Percentiles rank a stretch among this genome's conserved stretches.
phyloP scores from a whole-genome alignment of 2,797 vertebrate species.

The Acanthurus lineatus region DNA sequence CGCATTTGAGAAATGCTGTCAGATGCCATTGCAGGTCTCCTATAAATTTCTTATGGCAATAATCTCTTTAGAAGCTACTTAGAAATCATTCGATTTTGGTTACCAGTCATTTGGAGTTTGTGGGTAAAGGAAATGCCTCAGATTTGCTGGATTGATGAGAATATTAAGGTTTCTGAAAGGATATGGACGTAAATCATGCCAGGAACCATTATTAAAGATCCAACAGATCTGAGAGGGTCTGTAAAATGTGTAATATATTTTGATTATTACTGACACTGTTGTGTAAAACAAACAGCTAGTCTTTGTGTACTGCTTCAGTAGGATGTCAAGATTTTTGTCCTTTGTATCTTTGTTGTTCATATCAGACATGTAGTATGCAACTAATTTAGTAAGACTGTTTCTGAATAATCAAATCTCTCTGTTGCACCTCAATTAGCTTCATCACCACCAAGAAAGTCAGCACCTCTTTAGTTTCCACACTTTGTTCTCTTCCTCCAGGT shows the following conservation, averaged over 20 bases:
- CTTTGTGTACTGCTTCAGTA: background rate
- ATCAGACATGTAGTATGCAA: background rate
- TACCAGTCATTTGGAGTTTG: slow-evolving; percentile 8
- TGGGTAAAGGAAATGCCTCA: slow-evolving; percentile 8
- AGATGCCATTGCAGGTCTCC: background rate
- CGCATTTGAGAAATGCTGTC: slow-evolving; percentile 24
- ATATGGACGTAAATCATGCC: slow-evolving; percentile 14
- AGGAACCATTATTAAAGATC: slow-evolving; percentile 1
- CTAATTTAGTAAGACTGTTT: slow-evolving; percentile 1
- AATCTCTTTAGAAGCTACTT: background rate
- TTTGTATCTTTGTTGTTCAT: slow-evolving; percentile 22
- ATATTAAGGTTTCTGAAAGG: background rate
- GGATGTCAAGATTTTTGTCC: background rate
- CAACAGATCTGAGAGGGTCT: background rate
- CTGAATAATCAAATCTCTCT: slow-evolving; percentile 8
- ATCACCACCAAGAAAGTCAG: background rate
- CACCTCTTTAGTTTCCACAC: slow-evolving; percentile 2
- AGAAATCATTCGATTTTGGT: background rate
- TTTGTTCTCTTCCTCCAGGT: slow-evolving; percentile 6
- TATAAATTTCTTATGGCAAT: background rate
- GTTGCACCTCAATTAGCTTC: background rate
- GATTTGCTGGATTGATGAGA: slow-evolving; percentile 10
- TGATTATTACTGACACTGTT: background rate
- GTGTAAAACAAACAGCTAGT: background rate
- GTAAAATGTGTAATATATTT: slow-evolving; percentile 1